Base-by-base conservation (phyloP, 2,113 vertebrate genomes). In the Aplodontia rufa region DNA sequence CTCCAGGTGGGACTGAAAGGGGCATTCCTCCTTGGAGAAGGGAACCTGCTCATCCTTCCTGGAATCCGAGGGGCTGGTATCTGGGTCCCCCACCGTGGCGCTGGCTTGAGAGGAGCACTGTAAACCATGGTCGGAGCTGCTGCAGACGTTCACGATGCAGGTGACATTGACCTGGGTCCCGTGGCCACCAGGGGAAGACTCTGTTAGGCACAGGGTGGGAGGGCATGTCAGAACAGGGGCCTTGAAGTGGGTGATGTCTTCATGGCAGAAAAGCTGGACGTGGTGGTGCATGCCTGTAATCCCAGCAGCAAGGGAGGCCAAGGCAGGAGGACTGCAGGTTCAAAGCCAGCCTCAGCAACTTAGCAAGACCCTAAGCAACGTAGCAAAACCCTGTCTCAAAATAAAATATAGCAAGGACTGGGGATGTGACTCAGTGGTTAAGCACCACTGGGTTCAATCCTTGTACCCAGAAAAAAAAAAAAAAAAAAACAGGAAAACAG, bases 151-250 rank as follows among this genome's bases (percentile, higher is more conserved):
- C 86, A 99, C 98, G 8, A 98, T 97, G 4, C 98, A 98, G 3
- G 97, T 98, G 66, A 98, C 98, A 0, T 98, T 98, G 90, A 98
- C 98, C 13, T 98, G 98, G 0, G 96, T 98, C 53, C 97, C 97
- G 3, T 49, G 84, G 87, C 97, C 32, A 0, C 62, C 95, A 1
- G 93, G 76, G 3, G 96, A 95, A 22, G 96, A 88, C 45, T 98
- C 98, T 98, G 97, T 51, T 16, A 85, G 93, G 93, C 55, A 92
- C 28, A 84, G 35, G 68, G 81, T 16, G 22, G 47, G 80, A 51
- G 40, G 62, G 14, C 66, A 64, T 3, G 10, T 28, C 5, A 69
- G 86, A 72, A 12, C 62, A 64, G 28, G 32, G 91, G 62, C 35
- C n/a, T 2, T 26, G 6, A 58, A 91, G 66, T 0, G 0, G 35